Percentiles rank a stretch among this genome's conserved stretches.
phyloP scores from a whole-genome alignment of 2,888 invertebrate genomes.

The Phengaris alcon region DNA sequence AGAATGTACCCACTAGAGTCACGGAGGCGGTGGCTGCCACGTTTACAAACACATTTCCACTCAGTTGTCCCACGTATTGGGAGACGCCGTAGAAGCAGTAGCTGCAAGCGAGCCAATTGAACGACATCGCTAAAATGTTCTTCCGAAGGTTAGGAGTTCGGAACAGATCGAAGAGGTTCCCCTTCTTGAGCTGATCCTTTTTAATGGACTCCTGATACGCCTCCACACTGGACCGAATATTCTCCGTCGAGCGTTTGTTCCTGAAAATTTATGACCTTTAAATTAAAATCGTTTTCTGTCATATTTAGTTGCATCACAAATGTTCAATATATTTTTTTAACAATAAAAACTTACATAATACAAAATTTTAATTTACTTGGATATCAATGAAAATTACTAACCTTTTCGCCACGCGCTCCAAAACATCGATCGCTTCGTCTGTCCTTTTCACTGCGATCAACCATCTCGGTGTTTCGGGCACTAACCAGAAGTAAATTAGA shows the following conservation, averaged over 20 bases:
- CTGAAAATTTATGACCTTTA: conserved; percentile 48
- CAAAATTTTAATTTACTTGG: not conserved
- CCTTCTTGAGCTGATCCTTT: conserved; percentile 63
- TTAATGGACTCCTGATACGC: conserved; percentile 52
- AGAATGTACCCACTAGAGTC: conserved; percentile 78
- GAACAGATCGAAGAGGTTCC: conserved; percentile 82
- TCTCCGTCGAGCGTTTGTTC: conserved; percentile 71
- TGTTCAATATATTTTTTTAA: too few species aligned
- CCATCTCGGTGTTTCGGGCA: conserved; percentile 91
- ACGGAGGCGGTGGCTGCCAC: conserved; percentile 87
- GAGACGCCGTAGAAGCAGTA: conserved; percentile 89
- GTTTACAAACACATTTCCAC: conserved; percentile 89
- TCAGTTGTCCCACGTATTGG: conserved; percentile 88
- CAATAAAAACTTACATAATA: too few species aligned
- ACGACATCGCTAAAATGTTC: conserved; percentile 85
- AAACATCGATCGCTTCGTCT: conserved; percentile 81
- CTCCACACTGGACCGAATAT: conserved; percentile 66
- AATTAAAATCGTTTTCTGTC: not conserved
- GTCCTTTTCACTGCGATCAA: conserved; percentile 84
- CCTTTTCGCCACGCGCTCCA: conserved; percentile 82
- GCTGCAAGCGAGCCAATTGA: conserved; percentile 90
- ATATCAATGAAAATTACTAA: conserved; percentile 46
- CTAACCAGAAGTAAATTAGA: conserved; percentile 82
- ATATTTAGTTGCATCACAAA: too few species aligned
- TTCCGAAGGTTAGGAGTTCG: conserved; percentile 85